A percentile compares a stretch with the other conserved stretches of the same genome.
Conservation (phyloP, 2,797 vertebrate genomes). For the Mus spretus region DNA sequence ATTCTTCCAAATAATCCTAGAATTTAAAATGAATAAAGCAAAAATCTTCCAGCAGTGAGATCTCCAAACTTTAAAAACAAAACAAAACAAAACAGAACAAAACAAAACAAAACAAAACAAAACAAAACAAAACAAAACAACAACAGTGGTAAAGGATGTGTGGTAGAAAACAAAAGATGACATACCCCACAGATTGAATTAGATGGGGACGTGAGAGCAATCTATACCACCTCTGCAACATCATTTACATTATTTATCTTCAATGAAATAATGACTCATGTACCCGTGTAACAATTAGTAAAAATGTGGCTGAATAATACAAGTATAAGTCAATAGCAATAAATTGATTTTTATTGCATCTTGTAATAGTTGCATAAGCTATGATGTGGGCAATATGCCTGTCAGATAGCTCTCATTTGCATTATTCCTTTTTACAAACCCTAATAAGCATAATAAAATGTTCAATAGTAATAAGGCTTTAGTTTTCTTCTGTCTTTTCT, state of each 20-base stretch:
- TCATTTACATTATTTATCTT: slow-evolving; percentile 82
- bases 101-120: background rate
- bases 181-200: slow-evolving; percentile 8
- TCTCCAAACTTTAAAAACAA: slow-evolving; percentile 26
- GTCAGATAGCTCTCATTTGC: slow-evolving; percentile 78
- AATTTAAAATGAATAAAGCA: slow-evolving; percentile 58
- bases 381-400: slow-evolving; percentile 70
- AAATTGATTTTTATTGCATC: slow-evolving; percentile 83
- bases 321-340: slow-evolving; percentile 83
- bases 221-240: slow-evolving; percentile 58
- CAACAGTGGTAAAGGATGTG: background rate
- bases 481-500: slow-evolving; percentile 77
- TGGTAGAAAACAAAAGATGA: slow-evolving; percentile 53
- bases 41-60: slow-evolving; percentile 52
- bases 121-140: slow-evolving; percentile 39
- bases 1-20: background rate
- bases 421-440: slow-evolving; percentile 60
- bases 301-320: slow-evolving; percentile 65
- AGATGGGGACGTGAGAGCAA: slow-evolving; percentile 58
- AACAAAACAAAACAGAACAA: slow-evolving; percentile 36
- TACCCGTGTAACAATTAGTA: slow-evolving; percentile 76
- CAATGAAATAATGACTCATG: slow-evolving; percentile 73
- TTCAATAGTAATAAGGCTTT: slow-evolving; percentile 82
- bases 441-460: slow-evolving; percentile 80
- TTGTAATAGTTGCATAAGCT: slow-evolving; percentile 81